Conservation (phyloP, 2,797 vertebrate genomes). For the Rallus crepitans region DNA sequence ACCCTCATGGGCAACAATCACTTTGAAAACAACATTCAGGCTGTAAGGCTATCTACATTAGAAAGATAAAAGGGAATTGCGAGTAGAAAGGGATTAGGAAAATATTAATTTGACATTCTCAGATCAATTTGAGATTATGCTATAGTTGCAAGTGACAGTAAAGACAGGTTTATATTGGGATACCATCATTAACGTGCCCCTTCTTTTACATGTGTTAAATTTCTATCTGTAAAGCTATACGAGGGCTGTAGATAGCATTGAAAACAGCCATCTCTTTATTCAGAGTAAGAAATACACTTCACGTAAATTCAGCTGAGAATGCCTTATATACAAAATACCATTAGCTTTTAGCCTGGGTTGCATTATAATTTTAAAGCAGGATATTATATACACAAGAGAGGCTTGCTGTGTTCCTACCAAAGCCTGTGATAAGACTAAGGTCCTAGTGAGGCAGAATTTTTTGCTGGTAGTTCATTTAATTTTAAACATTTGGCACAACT, state of each 20-base stretch:
- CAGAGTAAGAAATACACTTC: conserved; percentile 4
- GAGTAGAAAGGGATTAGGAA: conserved; percentile 29
- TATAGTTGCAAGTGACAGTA: conserved; percentile 21
- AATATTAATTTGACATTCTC: conserved; percentile 48
- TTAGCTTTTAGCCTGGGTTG: not conserved
- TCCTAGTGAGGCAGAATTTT: not conserved
- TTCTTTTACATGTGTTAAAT: not conserved
- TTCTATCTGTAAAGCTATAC: conserved; percentile 12
- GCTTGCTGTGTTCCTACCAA: not conserved
- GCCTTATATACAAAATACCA: conserved; percentile 30
- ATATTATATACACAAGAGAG: not conserved
- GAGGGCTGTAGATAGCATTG: not conserved
- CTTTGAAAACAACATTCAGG: conserved; percentile 56
- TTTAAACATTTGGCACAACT: conserved; percentile 15
- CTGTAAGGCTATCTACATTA: conserved; percentile 54
- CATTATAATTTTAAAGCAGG: conserved; percentile 30
- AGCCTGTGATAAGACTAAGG: conserved; percentile 20
- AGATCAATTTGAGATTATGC: conserved; percentile 17
- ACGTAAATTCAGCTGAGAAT: not conserved
- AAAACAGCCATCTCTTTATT: conserved; percentile 1
- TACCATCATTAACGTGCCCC: not conserved
- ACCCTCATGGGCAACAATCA: conserved; percentile 62
- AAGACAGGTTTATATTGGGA: not conserved
- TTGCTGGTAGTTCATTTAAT: not conserved
- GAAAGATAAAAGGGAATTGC: conserved; percentile 30